Conservation (phyloP, 2,113 vertebrate genomes). For the Eulemur rufifrons region DNA sequence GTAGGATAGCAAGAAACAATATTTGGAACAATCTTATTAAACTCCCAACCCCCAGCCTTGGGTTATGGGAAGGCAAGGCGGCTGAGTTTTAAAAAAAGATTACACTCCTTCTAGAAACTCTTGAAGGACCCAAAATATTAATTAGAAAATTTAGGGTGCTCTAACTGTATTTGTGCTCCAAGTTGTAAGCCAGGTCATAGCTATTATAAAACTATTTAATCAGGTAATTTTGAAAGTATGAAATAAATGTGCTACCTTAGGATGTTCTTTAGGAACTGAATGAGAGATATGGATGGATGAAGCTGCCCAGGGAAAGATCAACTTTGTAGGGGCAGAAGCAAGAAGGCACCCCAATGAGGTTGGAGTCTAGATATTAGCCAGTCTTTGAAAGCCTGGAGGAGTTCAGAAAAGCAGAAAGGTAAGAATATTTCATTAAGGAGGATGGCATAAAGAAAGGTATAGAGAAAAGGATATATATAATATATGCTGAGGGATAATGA, state of each 20-base stretch:
- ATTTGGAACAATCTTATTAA: neutral
- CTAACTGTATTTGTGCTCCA: neutral
- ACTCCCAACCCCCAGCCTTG: neutral
- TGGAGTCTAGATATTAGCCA: neutral
- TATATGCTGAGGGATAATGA: neutral
- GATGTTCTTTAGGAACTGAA: neutral
- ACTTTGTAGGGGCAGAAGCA: neutral
- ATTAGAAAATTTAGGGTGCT: conserved; percentile 32
- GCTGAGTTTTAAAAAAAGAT: neutral
- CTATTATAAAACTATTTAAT: neutral
- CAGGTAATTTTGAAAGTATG: neutral
- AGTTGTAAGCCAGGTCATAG: neutral
- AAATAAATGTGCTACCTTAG: neutral
- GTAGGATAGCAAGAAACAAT: neutral
- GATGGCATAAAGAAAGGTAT: neutral
- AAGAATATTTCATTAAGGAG: neutral
- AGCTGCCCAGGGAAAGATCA: neutral
- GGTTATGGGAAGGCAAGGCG: neutral
- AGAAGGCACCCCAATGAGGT: neutral
- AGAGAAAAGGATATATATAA: neutral
- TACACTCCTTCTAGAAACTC: neutral
- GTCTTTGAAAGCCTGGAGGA: neutral
- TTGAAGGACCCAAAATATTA: conserved; percentile 56
- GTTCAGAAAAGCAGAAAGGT: neutral
- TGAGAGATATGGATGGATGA: neutral